phyloP scores from a whole-genome alignment of 2,888 invertebrate genomes.

The Ophion ellenae region DNA sequence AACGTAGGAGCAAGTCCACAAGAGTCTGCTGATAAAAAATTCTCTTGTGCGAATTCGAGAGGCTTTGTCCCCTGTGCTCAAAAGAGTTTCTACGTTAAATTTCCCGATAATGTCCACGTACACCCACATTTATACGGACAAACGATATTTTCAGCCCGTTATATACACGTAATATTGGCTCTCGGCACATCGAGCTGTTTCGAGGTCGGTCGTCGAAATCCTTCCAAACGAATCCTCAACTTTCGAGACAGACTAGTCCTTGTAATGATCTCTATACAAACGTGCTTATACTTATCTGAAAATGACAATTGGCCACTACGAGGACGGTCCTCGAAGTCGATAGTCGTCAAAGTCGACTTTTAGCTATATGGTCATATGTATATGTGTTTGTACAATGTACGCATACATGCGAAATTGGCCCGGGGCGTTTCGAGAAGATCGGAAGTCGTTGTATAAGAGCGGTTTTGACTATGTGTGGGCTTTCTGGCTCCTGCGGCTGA shows the following conservation, averaged over 20 bases:
- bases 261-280: not conserved
- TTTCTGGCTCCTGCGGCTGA: slow-evolving; percentile 54
- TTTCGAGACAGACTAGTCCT: not conserved
- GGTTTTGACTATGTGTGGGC: slow-evolving; percentile 45
- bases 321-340: not conserved
- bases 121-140: not conserved
- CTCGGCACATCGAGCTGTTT: not conserved
- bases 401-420: slow-evolving; percentile 32
- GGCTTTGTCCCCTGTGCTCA: not conserved
- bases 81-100: not conserved
- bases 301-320: not conserved
- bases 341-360: not conserved
- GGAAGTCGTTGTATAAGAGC: slow-evolving; percentile 25
- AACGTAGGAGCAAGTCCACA: not conserved
- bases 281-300: not conserved
- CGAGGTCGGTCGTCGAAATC: not conserved
- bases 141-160: too few relatives aligned
- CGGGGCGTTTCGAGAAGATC: slow-evolving; percentile 55
- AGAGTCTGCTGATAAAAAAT: not conserved
- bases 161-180: not conserved
- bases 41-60: not conserved
- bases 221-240: not conserved
- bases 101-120: not conserved
- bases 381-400: not conserved
- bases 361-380: not conserved